Conservation (phyloP, 1,140 invertebrate species). For the Acromyrmex echinatior region DNA sequence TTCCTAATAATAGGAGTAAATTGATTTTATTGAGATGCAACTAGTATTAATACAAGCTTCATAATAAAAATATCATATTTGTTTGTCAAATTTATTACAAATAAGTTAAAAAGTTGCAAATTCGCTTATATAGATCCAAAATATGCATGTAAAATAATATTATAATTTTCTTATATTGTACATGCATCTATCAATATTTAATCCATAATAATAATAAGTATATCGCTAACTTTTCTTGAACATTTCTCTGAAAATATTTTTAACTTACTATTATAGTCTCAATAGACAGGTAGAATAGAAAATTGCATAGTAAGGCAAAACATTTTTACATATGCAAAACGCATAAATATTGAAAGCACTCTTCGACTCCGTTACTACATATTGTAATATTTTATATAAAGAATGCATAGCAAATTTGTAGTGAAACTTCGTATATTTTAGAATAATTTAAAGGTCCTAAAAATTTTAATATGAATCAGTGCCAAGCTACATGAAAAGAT, state of each 20-base stretch:
- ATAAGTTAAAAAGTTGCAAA: neutral
- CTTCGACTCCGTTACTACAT: constrained; percentile 2
- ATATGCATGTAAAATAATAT: neutral
- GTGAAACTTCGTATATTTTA: neutral
- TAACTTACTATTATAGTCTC: constrained; percentile 32
- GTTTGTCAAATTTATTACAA: neutral
- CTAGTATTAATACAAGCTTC: too few species aligned
- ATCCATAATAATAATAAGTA: too few species aligned
- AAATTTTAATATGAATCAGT: neutral
- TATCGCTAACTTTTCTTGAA: constrained; percentile 2
- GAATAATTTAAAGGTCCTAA: neutral
- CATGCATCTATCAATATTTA: too few species aligned
- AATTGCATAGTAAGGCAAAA: constrained; percentile 16
- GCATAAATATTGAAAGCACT: constrained; percentile 22
- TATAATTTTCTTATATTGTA: constrained; percentile 26
- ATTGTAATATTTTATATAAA: constrained; percentile 13
- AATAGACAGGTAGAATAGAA: neutral
- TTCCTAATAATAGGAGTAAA: too few species aligned
- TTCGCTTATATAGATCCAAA: neutral
- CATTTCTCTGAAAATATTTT: constrained; percentile 40
- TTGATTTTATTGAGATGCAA: too few species aligned
- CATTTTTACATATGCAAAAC: constrained; percentile 7
- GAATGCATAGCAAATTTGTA: neutral
- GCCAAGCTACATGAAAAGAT: neutral
- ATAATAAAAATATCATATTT: neutral